phyloP scores from a whole-genome alignment of 2,113 vertebrate species.

The Xiphias gladius region DNA sequence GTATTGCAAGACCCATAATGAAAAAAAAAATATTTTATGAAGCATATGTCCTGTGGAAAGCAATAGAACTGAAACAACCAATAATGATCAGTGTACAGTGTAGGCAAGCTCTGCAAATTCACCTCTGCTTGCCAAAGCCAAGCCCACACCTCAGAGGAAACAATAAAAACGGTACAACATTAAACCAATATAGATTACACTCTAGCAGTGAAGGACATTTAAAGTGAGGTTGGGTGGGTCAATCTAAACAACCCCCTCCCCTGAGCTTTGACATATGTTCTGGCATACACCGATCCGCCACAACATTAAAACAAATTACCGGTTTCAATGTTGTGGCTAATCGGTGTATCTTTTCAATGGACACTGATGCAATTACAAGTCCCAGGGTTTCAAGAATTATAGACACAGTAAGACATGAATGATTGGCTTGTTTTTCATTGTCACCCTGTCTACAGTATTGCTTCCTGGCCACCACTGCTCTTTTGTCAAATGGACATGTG shows the following conservation, averaged over 20 bases:
- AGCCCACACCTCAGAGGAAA: constrained; percentile 42
- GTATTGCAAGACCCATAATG: constrained; percentile 20
- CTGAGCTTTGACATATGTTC: constrained; percentile 54
- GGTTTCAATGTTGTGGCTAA: no score
- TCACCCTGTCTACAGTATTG: constrained; percentile 31
- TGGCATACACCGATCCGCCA: constrained; percentile 21
- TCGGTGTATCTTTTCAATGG: constrained; percentile 55
- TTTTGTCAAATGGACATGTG: constrained; percentile 4
- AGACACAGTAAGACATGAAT: constrained; percentile 53
- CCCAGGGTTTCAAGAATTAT: constrained; percentile 46
- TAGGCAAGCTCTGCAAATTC: constrained; percentile 35
- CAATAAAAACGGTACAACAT: constrained; percentile 35
- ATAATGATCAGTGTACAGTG: constrained; percentile 12
- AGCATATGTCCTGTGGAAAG: constrained; percentile 41
- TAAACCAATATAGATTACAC: constrained; percentile 53
- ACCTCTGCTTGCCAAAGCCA: constrained; percentile 33
- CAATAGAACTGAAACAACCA: constrained; percentile 38
- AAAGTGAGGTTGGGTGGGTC: constrained; percentile 39
- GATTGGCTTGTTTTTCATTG: constrained; percentile 63
- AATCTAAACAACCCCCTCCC: constrained; percentile 32
- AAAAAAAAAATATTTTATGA: constrained; percentile 48
- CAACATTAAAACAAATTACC: no score
- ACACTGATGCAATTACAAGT: constrained; percentile 61
- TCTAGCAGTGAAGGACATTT: constrained; percentile 38
- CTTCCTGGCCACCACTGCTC: constrained; percentile 16